phyloP scores from a whole-genome alignment of 2,113 vertebrate species.

The Corapipo altera region DNA sequence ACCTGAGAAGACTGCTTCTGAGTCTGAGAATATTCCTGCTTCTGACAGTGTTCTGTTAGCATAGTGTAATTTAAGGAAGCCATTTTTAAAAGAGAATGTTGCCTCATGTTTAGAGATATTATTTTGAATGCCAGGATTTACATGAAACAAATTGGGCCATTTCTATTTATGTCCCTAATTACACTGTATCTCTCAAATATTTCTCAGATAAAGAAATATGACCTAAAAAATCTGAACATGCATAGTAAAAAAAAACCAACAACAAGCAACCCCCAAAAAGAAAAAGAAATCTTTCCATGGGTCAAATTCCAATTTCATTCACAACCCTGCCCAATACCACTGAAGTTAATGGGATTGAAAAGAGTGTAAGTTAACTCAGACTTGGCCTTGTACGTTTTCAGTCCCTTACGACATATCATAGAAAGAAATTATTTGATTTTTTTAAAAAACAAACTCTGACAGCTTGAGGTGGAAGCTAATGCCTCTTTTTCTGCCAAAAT shows the following conservation, averaged over 20 bases:
- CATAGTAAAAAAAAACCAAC: background rate
- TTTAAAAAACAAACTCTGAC: slow-evolving; percentile 33
- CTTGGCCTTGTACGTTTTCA: slow-evolving; percentile 12
- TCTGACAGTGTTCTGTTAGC: background rate
- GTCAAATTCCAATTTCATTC: background rate
- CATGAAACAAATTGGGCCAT: background rate
- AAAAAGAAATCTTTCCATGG: background rate
- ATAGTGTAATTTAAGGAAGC: background rate
- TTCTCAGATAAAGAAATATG: background rate
- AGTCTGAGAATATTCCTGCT: background rate
- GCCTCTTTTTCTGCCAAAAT: slow-evolving; percentile 34
- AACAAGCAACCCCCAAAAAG: too few species aligned
- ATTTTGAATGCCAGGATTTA: slow-evolving; percentile 1
- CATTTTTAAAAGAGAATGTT: background rate
- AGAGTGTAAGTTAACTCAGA: background rate
- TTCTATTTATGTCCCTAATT: background rate
- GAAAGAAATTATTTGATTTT: slow-evolving; percentile 4
- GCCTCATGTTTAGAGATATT: background rate
- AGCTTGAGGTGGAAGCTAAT: slow-evolving; percentile 33
- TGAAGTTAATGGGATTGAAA: slow-evolving; percentile 34
- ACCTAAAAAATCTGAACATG: background rate
- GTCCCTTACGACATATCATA: background rate
- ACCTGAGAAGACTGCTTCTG: background rate
- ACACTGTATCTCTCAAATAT: background rate
- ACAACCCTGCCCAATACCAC: background rate